Base-by-base conservation (phyloP, 2,797 vertebrate genomes). In the Carapus acus region DNA sequence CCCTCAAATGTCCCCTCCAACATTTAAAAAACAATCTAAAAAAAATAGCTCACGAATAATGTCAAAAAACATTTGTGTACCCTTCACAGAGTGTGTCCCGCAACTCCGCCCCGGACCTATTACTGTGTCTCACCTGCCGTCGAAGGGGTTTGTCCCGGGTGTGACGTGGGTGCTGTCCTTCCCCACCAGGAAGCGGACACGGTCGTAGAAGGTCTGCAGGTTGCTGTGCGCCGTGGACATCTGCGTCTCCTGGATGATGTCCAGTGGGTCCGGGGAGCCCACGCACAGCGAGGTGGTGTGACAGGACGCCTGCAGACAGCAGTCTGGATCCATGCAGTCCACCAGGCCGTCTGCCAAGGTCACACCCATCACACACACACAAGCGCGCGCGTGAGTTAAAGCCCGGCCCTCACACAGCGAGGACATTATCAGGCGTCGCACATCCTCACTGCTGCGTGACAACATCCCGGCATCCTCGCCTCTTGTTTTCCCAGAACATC, bases 311-410 rank as follows among this genome's bases (percentile, higher is more conserved):
- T 99, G 94, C 46, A 98, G 84, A 82, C 96, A 99, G 88, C 96
- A 99, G 83, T 99, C 96, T 2, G 96, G 96, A 80, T 99, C 96
- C 94, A 97, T 93, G 86, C 96, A 99, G 82, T 99, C 96, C 64
- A 92, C 86, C 69, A 99, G 80, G 43, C 94, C 94, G 76, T 99
- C 96, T 99, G 85, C 72, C 71, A 76, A 79, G 77, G 80, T 72
- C 64, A 79, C 53, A 76, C 16, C 65, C 59, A 62, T 54, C 53
- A 58, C 49, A 67, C 57, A 62, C 56, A 65, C 49, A 12, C 16
- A n/a, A n/a, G n/a, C n/a, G 15, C 22, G 38, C 21, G 64, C 42
- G 58, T 72, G 63, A 49, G 64, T 71, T 54, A 55, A 57, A 49
- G 70, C 49, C 38, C 20, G 33, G 37, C 34, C 69, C 54, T 65